Evolutionary conservation across 2,888 invertebrate genomes (phyloP), one percentile per base, ranked within the genome.

Genomic region (Drosophila peninsularis): DNA sequence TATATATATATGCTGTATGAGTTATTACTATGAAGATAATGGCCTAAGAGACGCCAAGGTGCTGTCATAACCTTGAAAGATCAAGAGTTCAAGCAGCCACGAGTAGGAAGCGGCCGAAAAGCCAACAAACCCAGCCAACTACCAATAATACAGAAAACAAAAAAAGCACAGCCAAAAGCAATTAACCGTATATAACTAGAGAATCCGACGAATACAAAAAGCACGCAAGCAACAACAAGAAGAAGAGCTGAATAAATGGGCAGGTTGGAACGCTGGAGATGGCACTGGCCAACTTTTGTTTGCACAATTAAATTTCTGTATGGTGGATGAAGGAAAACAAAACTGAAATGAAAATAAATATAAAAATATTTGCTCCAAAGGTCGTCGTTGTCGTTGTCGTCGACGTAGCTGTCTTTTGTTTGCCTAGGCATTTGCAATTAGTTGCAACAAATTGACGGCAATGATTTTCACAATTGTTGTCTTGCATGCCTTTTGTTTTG

Each of bases 21-120:
- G 76, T 71, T 76, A 70, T 88, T 82, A 85, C 80, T 88, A 85
- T 74, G 70, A 68, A 86, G 75, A 88, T 82, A 82, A 88, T 80
- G 79, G 66, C 64, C 62, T 34, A 78, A 72, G 30, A 62, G 76
- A 30, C 50, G 66, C 65, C 65, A 66, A 65, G 71, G 62, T 69
- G 65, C 50, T 54, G 68, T 62, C 67, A 44, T 73, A 84, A 81
- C 83, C 83, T 84, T 84, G 89, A 87, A 49, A 84, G 83, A 82
- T 87, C 85, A 87, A 87, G 62, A 83, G 80, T 80, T 80, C 80
- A 75, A 62, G 41, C 62, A 58, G 63, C 34, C 54, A 49, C 68
- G 52, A 80, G 71, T 54, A 69, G 78, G 74, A 80, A 80, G 62
- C 53, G 37, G 32, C 30, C 44, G 58, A 34, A 24, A 62, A 54